Percentiles rank a stretch among this genome's conserved stretches.
Evolutionary conservation across 92 coral and sea anemone genomes (phyloP).

Genomic region (Bergia puertoricense): DNA sequence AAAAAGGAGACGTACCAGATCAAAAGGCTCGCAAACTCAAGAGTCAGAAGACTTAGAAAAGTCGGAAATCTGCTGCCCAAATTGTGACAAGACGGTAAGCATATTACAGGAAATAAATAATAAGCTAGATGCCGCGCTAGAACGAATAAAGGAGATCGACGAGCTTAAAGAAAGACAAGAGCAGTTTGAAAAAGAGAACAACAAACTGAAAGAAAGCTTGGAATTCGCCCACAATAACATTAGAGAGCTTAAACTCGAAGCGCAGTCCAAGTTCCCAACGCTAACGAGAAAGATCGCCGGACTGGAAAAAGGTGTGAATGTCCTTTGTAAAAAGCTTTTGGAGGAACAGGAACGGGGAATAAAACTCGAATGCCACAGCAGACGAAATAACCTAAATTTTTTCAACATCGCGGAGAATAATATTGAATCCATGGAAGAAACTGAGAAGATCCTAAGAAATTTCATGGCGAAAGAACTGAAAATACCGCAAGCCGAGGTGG

Average conservation of each 20-base stretch:
- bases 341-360: constrained; percentile 17
- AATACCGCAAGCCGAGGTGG: neutral
- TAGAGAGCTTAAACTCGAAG: constrained; percentile 10
- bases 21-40: no score
- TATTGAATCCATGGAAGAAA: constrained; percentile 11
- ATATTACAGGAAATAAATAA: no score
- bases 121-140: no score
- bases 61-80: no score
- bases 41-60: no score
- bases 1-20: no score
- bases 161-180: constrained; percentile 35
- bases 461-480: constrained; percentile 24
- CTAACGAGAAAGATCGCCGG: neutral
- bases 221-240: constrained; percentile 30
- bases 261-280: neutral
- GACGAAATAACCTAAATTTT: constrained; percentile 41
- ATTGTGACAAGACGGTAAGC: no score
- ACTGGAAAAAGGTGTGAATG: constrained; percentile 17
- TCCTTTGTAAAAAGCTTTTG: neutral
- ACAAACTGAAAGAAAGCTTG: constrained; percentile 29
- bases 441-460: neutral
- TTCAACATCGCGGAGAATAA: constrained; percentile 28
- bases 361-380: constrained; percentile 44
- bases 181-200: constrained; percentile 30
- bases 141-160: no score